Base-by-base conservation (phyloP, 1,140 invertebrate species). In the Drosophila simulans region DNA sequence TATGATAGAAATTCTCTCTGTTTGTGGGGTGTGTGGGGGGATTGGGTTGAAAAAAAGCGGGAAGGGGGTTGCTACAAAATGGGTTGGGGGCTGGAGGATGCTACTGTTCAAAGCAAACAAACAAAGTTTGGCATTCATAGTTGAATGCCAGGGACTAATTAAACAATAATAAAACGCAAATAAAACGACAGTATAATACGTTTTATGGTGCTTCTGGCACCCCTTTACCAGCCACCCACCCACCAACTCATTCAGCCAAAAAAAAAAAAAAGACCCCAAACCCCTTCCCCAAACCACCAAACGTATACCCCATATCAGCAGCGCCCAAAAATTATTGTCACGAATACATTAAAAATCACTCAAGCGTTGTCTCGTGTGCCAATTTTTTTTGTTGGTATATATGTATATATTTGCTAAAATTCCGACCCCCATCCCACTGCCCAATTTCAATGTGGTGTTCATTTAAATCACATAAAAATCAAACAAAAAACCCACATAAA, bases 301-400 rank as follows among this genome's bases (percentile, higher is more conserved):
- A 34, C 22, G 11, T 17, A 37, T 63, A 20, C n/a, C 11, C 39
- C 42, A 43, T 85, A 80, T 73, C 77, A 73, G 73, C 59, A 76
- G 51, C 52, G 54, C 43, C 80, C 53, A 73, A 58, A 86, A 83
- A 77, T 77, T 77, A 89, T 88, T 88, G 83, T 86, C 84, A 88
- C 83, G 83, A 69, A 73, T 83, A 88, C 83, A 88, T 88, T 88
- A 84, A 88, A 88, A 88, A 77, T 88, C 83, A 88, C 83, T 88
- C 83, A 88, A 88, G 46, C 83, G 80, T 80, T 80, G 71, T 81
- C 80, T 86, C 76, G 75, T 86, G 82, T 88, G 79, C 79, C 74
- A 88, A 82, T 85, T 79, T 79, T 79, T 27, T 51, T 20, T 62
- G 25, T 54, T 46, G 20, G 34, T 34, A 25, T 17, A 4, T 35